Evolutionary conservation across 2,113 vertebrate species (phyloP).

Genomic region (Phalacrocorax aristotelis): DNA sequence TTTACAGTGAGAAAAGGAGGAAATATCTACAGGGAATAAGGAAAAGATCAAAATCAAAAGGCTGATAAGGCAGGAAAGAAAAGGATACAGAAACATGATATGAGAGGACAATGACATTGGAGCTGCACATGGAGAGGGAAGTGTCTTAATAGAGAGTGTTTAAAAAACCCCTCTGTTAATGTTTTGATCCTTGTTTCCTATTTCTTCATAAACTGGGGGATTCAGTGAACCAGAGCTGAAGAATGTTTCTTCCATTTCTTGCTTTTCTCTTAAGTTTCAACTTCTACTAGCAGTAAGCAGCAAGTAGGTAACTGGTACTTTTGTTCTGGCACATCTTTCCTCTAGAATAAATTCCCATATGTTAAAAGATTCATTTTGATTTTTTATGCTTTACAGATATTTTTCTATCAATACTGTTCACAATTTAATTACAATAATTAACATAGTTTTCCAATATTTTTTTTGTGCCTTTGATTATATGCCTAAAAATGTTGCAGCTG

Average conservation of each 20-base stretch:
- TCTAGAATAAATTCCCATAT: conserved; percentile 17
- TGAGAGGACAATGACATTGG: not conserved
- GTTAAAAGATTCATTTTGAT: conserved; percentile 63
- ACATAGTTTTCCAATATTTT: conserved; percentile 82
- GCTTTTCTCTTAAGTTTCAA: not conserved
- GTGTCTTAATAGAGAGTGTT: not conserved
- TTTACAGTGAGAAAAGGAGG: not conserved
- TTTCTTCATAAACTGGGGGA: not conserved
- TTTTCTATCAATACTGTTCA: conserved; percentile 80
- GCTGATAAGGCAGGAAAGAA: not conserved
- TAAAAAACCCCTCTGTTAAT: not conserved
- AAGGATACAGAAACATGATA: not conserved
- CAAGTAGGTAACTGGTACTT: not conserved
- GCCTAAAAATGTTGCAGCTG: conserved; percentile 82
- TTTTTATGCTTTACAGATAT: conserved; percentile 76
- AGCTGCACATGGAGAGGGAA: not conserved
- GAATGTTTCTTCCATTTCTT: not conserved
- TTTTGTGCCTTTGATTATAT: conserved; percentile 81
- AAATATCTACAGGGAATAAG: not conserved
- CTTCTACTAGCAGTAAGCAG: not conserved
- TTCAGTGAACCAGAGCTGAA: conserved; percentile 11
- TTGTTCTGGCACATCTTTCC: not conserved
- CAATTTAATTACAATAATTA: conserved; percentile 87
- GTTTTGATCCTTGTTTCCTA: not conserved
- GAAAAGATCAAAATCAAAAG: not conserved